phyloP scores from a whole-genome alignment of 2,888 invertebrate genomes.

The Temnothorax unifasciatus region DNA sequence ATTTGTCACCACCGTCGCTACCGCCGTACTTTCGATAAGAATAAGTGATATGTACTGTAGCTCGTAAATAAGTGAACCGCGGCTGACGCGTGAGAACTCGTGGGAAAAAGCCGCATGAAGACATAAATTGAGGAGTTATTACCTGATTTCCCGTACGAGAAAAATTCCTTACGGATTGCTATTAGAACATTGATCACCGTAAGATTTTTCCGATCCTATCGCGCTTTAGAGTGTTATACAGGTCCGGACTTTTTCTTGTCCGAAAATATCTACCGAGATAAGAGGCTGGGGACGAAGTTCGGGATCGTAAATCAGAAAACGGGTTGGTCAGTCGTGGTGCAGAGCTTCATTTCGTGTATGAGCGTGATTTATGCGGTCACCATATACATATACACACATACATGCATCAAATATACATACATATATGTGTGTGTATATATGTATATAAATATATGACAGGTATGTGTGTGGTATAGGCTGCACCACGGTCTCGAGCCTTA shows the following conservation, averaged over 20 bases:
- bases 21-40: conserved; percentile 11
- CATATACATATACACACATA: conserved; percentile 58
- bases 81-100: conserved; percentile 33
- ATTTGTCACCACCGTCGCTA: conserved; percentile 20
- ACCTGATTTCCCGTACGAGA: conserved; percentile 41
- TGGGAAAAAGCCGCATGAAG: conserved; percentile 25
- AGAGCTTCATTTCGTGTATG: conserved; percentile 71
- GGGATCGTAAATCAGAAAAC: conserved; percentile 79
- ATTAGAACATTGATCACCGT: conserved; percentile 71
- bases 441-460: conserved; percentile 21
- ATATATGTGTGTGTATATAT: conserved; percentile 64
- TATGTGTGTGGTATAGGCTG: conserved; percentile 39
- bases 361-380: conserved; percentile 80
- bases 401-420: background rate
- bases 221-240: conserved; percentile 54
- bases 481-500: conserved; percentile 56
- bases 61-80: conserved; percentile 39
- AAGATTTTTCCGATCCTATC: conserved; percentile 66
- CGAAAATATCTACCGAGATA: conserved; percentile 74
- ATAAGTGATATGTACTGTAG: conserved; percentile 25
- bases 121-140: conserved; percentile 50
- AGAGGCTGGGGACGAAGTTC: conserved; percentile 73
- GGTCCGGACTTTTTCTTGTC: conserved; percentile 62
- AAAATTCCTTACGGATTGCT: conserved; percentile 52
- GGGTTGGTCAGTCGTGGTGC: conserved; percentile 75